Percentiles rank a stretch among this genome's conserved stretches.
Evolutionary conservation across 2,113 vertebrate species (phyloP).

Genomic region (Prietella phreatophila): DNA sequence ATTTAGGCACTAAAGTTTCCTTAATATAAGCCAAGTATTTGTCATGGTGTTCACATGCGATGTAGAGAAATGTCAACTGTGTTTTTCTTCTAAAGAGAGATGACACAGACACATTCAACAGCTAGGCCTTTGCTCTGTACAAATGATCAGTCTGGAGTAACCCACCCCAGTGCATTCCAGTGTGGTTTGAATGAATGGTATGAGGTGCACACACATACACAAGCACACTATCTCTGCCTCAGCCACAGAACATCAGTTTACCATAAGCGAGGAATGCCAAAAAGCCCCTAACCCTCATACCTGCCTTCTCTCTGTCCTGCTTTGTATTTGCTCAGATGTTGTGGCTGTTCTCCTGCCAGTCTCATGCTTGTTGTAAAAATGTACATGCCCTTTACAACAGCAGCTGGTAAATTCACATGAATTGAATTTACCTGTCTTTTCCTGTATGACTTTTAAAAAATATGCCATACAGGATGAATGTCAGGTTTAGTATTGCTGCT

Average conservation of each 20-base stretch:
- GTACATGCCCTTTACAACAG: background rate
- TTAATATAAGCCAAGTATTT: background rate
- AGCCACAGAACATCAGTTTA: conserved; percentile 14
- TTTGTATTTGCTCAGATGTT: conserved; percentile 23
- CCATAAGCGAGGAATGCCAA: conserved; percentile 22
- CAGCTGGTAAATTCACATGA: background rate
- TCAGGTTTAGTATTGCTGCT: background rate
- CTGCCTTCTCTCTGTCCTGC: background rate
- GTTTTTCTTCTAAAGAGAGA: background rate
- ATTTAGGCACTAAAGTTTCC: background rate
- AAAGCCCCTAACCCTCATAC: conserved; percentile 4
- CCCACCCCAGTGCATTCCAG: conserved; percentile 26
- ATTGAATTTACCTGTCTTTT: background rate
- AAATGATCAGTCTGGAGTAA: conserved; percentile 17
- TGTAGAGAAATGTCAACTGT: background rate
- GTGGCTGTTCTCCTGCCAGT: background rate
- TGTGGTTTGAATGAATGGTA: conserved; percentile 32
- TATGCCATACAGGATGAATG: background rate
- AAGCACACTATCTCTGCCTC: background rate
- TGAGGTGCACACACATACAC: conserved; percentile 6
- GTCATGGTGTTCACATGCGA: background rate
- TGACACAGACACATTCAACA: background rate
- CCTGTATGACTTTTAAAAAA: background rate
- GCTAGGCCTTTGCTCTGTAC: background rate
- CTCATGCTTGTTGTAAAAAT: background rate